Evolutionary conservation across 2,113 vertebrate species (phyloP).

Genomic region (Panthera leo): DNA sequence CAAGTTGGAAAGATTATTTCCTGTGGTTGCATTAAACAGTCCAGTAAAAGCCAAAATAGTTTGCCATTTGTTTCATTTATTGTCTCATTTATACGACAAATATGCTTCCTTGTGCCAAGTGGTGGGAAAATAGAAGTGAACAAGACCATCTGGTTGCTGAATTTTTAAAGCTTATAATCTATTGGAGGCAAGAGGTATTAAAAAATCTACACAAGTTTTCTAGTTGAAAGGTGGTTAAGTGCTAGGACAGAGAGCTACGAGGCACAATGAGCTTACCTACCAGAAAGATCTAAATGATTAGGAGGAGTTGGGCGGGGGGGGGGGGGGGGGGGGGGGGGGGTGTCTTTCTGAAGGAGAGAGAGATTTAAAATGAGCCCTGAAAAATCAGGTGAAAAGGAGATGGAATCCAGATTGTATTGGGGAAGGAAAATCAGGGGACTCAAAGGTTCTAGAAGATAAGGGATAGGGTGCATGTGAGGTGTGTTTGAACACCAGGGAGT

Average conservation of each 20-base stretch:
- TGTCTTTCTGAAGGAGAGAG: not conserved
- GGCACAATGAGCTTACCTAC: no score
- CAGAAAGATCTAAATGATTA: not conserved
- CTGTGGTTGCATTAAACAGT: not conserved
- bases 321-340: no score
- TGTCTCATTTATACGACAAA: not conserved
- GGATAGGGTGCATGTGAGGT: accelerated
- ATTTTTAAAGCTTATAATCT: not conserved
- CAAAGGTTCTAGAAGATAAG: not conserved
- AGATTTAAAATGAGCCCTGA: not conserved
- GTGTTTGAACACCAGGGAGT: not conserved
- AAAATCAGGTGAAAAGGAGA: not conserved
- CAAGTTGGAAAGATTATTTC: not conserved
- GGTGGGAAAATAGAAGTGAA: not conserved
- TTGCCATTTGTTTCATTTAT: not conserved
- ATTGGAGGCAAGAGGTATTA: not conserved
- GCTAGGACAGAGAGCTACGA: not conserved
- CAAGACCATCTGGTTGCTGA: not conserved
- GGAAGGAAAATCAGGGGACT: not conserved
- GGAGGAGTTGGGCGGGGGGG: no score
- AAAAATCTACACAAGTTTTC: not conserved
- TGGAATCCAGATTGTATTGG: not conserved
- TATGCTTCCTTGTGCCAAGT: not conserved
- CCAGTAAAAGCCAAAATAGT: not conserved
- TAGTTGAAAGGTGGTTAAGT: not conserved